Percentiles rank a stretch among this genome's conserved stretches.
Evolutionary conservation across 2,888 invertebrate species (phyloP).

Genomic region (Torymus auratus): DNA sequence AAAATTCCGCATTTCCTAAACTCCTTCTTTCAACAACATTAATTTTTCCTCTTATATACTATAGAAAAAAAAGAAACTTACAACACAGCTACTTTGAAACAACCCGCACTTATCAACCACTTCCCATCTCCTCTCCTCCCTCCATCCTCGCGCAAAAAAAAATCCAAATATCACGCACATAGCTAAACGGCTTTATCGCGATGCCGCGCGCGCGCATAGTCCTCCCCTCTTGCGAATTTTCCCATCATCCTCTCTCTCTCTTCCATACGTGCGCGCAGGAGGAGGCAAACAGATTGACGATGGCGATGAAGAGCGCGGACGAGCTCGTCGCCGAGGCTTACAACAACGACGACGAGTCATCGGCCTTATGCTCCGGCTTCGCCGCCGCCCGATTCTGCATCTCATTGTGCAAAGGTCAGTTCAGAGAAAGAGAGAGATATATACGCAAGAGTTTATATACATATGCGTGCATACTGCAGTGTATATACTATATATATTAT

Average conservation of each 20-base stretch:
- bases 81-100: no score
- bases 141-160: no score
- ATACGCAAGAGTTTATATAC: not conserved
- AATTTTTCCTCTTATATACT: no score
- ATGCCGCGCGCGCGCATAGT: not conserved
- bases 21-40: no score
- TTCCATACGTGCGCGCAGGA: constrained; percentile 77
- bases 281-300: constrained; percentile 69
- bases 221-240: not conserved
- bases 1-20: no score
- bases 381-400: constrained; percentile 81
- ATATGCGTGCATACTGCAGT: no score
- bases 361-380: constrained; percentile 81
- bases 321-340: constrained; percentile 76
- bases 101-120: no score
- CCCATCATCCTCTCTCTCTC: not conserved
- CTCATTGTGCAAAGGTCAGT: constrained; percentile 78
- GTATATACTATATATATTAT: no score
- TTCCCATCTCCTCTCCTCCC: no score
- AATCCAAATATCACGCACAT: no score
- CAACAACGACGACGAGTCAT: constrained; percentile 76
- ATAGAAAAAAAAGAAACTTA: no score
- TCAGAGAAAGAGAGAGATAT: not conserved
- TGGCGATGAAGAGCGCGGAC: constrained; percentile 78
- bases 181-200: no score